These are phyloP conservation scores for Palythoa caribaeorum DNA, from an alignment of 92 coral and sea anemone genomes.

Conservation along the genomic window DNA sequence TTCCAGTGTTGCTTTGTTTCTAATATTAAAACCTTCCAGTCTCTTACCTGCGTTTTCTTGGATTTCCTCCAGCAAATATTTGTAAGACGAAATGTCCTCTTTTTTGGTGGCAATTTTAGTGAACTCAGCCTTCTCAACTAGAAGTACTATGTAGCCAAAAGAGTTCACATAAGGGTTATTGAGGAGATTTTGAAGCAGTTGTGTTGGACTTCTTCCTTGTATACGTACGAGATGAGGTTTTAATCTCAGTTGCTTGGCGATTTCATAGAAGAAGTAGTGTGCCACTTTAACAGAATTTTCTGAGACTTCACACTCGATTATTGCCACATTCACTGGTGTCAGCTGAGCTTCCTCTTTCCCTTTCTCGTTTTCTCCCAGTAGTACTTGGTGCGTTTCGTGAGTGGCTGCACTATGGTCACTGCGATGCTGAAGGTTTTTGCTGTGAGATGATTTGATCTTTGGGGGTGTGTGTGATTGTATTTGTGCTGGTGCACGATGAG, in stretches of 20 bases:
- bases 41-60: conserved; percentile 16
- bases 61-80: neutral
- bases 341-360: neutral
- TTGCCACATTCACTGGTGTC: conserved; percentile 23
- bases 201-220: neutral
- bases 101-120: neutral
- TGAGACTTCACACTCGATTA: conserved; percentile 4
- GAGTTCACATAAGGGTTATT: too few species aligned
- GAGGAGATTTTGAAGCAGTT: neutral
- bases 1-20: too few species aligned
- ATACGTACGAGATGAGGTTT: neutral
- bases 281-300: neutral
- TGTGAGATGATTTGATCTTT: neutral
- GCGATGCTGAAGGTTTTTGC: too few species aligned
- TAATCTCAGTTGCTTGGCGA: neutral
- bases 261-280: neutral
- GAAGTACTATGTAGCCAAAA: neutral
- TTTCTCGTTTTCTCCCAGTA: neutral
- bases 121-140: neutral
- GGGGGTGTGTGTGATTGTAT: neutral
- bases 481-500: neutral
- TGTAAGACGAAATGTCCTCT: neutral
- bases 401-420: too few species aligned
- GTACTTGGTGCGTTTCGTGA: neutral
- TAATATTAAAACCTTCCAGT: too few species aligned